Percentiles rank a stretch among this genome's conserved stretches.
Conservation (phyloP, 2,113 vertebrate species). For the Clarias macrocephalus region DNA sequence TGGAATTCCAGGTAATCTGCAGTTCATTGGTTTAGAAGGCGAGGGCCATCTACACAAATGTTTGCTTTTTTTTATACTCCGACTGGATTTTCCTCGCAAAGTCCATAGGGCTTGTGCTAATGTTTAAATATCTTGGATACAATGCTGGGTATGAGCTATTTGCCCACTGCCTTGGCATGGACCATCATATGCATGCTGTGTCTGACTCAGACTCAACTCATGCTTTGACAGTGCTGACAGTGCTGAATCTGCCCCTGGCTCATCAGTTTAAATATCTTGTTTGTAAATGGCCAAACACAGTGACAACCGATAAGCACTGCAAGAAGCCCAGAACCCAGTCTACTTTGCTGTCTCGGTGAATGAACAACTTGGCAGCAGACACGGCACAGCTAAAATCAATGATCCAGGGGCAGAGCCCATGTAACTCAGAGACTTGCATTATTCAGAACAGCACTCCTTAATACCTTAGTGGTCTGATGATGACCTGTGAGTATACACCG, state of each 20-base stretch:
- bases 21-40: not conserved
- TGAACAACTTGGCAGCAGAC: not conserved
- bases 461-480: not conserved
- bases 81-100: not conserved
- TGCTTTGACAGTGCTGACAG: slow-evolving; percentile 2
- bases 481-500: not conserved
- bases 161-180: not conserved
- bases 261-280: not conserved
- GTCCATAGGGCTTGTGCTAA: not conserved
- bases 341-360: not conserved
- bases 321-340: not conserved
- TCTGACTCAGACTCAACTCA: not conserved
- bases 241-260: not conserved
- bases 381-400: not conserved
- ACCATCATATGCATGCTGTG: not conserved
- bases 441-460: not conserved
- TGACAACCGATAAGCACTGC: not conserved
- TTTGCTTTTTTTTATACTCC: not conserved
- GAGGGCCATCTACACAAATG: not conserved
- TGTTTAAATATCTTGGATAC: not conserved
- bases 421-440: not conserved
- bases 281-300: not conserved
- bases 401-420: not conserved
- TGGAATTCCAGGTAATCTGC: not conserved
- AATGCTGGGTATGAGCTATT: not conserved